Percentiles rank a stretch among this genome's conserved stretches.
These are phyloP conservation scores for Leptocoma aspasia DNA, from an alignment of 2,113 vertebrate species.

Conservation along the genomic window DNA sequence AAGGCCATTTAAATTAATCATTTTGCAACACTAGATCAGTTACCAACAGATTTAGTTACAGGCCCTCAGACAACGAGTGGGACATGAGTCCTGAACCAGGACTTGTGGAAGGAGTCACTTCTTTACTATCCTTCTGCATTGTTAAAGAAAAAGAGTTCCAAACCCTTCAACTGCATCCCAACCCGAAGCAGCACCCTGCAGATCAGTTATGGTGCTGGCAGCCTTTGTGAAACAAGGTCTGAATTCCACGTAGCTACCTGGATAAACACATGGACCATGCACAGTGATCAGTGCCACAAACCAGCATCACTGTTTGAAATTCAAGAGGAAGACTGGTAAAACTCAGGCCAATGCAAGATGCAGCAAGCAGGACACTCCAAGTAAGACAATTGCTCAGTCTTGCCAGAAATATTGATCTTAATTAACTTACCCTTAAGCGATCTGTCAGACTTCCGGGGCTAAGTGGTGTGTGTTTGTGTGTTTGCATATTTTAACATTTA, in stretches of 20 bases:
- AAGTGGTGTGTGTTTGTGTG: rapidly evolving
- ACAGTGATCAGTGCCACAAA: background rate
- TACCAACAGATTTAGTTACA: constrained; percentile 8
- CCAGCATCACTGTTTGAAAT: background rate
- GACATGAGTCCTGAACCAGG: background rate
- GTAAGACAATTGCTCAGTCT: background rate
- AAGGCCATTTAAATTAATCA: constrained; percentile 17
- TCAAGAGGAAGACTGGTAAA: background rate
- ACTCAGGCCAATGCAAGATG: background rate
- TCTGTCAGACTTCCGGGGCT: background rate
- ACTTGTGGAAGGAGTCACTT: background rate
- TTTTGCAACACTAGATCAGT: background rate
- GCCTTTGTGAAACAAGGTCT: background rate
- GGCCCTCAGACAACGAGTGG: background rate
- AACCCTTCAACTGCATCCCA: background rate
- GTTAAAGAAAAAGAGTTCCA: background rate
- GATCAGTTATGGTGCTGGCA: background rate
- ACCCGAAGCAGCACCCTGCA: background rate
- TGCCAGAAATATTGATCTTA: background rate
- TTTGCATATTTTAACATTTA: background rate
- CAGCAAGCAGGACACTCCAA: background rate
- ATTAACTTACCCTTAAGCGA: background rate
- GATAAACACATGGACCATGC: background rate
- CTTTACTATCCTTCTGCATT: background rate
- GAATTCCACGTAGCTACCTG: background rate